Evolutionary conservation across 2,888 invertebrate genomes (phyloP).

Genomic region (Geotrupes spiniger): DNA sequence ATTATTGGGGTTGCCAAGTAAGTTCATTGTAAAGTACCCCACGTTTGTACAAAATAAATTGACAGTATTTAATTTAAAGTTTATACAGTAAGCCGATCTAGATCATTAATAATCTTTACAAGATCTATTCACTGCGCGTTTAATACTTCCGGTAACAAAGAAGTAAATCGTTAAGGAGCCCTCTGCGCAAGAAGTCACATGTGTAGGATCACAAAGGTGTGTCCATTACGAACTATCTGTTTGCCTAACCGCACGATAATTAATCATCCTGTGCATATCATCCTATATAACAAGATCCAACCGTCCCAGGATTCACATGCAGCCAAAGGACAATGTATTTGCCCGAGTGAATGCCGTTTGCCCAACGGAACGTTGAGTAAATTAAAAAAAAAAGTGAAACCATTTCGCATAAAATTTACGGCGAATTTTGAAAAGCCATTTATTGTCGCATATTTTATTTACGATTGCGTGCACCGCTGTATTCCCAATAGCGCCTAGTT

Average conservation of each 20-base stretch:
- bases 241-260: conserved; percentile 47
- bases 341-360: conserved; percentile 3
- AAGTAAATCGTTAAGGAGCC: conserved; percentile 40
- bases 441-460: no score
- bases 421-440: no score
- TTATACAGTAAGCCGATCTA: conserved; percentile 43
- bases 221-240: conserved; percentile 48
- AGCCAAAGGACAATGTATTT: conserved; percentile 25
- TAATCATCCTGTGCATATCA: conserved; percentile 51
- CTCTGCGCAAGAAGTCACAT: conserved; percentile 35
- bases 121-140: conserved; percentile 37
- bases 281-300: conserved; percentile 50
- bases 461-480: no score
- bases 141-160: conserved; percentile 46
- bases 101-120: conserved; percentile 50
- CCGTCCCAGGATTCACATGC: conserved; percentile 40
- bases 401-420: no score
- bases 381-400: no score
- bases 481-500: no score
- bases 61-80: conserved; percentile 36
- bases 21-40: not conserved
- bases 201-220: conserved; percentile 36
- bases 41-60: conserved; percentile 2
- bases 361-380: not conserved
- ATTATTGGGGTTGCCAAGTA: no score